Base-by-base conservation (phyloP, 2,113 vertebrate genomes). In the Serilophus lunatus region DNA sequence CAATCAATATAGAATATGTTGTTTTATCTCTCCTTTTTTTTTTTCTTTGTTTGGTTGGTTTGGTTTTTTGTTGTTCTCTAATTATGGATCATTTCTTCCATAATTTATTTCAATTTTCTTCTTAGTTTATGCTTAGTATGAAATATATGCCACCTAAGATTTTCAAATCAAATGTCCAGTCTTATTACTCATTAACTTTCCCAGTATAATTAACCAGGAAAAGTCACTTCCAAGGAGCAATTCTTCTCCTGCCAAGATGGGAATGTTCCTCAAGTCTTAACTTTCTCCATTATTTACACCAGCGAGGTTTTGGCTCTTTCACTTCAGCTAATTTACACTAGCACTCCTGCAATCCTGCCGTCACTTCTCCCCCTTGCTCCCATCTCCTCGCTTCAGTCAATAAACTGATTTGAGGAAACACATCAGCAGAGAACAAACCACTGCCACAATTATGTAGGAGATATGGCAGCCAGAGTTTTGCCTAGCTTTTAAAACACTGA, bases 361-460 rank as follows among this genome's bases (percentile, higher is more conserved):
- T 68, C 47, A n/a, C 14, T 63, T 74, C 23, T 68, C 20, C 15
- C 12, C 3, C 26, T 91, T 75, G 31, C 8, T 35, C 13, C 47
- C 5, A 7, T 18, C 47, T 28, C 24, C 35, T 69, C 20, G 33
- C 10, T 49, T 36, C 24, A 60, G 38, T 9, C 44, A 56, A n/a
- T 11, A 33, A 65, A 26, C 1, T 24, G 12, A 25, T n/a, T 6
- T 50, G 56, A 61, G 19, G 18, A 65, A 91, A 78, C 3, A 38
- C 6, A 74, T 42, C 40, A 57, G 5, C 1, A 23, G 31, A 68
- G 31, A 64, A 12, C 6, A 59, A 91, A n/a, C 5, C 35, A 47
- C 23, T 51, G 33, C 15, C 24, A 54, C 2, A 68, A 10, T 1
- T 13, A 4, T 4, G 4, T 2, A 38, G 11, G 11, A 10, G 47